Evolutionary conservation across 2,113 vertebrate genomes (phyloP).

Genomic region (Panthera leo): DNA sequence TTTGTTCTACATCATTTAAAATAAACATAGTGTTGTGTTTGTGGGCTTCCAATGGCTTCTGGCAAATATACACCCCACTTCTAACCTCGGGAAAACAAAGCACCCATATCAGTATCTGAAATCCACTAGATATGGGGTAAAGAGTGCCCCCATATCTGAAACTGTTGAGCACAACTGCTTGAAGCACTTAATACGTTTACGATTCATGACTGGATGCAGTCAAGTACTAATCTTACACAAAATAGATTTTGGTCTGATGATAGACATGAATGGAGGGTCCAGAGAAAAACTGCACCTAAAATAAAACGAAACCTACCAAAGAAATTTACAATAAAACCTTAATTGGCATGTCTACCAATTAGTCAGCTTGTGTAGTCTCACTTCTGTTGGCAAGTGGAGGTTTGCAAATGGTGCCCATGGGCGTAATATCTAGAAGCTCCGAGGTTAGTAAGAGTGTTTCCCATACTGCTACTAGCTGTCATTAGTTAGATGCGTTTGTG

Average conservation of each 20-base stretch:
- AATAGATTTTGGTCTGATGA: background rate
- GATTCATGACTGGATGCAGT: background rate
- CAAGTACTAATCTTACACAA: background rate
- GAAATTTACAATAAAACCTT: conserved; percentile 12
- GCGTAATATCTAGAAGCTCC: background rate
- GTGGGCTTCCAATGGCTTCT: background rate
- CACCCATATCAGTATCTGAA: background rate
- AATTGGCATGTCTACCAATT: background rate
- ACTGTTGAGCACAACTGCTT: background rate
- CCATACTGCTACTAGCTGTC: background rate
- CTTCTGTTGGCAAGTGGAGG: background rate
- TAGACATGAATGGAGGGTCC: background rate
- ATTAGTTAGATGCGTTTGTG: background rate
- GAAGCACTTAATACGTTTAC: background rate
- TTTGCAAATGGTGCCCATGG: background rate
- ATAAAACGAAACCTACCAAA: background rate
- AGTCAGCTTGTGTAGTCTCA: background rate
- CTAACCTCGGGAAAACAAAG: background rate
- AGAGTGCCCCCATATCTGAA: background rate
- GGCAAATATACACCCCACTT: background rate
- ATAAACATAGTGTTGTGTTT: background rate
- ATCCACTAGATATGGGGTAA: background rate
- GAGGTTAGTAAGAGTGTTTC: background rate
- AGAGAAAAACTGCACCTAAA: background rate
- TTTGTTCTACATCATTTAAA: background rate